A percentile compares a stretch with the other conserved stretches of the same genome.
Conservation (phyloP, 2,113 vertebrate genomes). For the Corythaixoides concolor region DNA sequence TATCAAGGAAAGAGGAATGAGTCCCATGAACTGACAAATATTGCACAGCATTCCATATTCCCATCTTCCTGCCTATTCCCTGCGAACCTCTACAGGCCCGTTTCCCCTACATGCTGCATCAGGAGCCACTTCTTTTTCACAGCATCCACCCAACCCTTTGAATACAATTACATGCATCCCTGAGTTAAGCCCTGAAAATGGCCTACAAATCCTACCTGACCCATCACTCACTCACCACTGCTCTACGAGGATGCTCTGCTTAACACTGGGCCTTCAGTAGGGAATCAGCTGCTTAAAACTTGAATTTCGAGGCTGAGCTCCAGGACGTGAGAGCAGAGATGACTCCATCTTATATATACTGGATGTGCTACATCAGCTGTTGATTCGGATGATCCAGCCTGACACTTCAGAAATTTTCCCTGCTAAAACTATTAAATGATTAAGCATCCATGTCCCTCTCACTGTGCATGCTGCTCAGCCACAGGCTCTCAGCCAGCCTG, state of each 20-base stretch:
- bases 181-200: background rate
- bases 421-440: background rate
- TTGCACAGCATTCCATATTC: background rate
- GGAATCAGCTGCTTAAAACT: background rate
- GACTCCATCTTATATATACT: background rate
- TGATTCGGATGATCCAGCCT: background rate
- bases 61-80: background rate
- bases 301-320: background rate
- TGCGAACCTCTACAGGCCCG: background rate
- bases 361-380: background rate
- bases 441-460: background rate
- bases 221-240: background rate
- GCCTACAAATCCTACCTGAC: background rate
- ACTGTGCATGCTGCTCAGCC: background rate
- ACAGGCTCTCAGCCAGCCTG: background rate
- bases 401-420: background rate
- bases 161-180: background rate
- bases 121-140: background rate
- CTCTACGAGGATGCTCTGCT: background rate
- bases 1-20: background rate
- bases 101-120: accelerated
- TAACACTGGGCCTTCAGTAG: background rate
- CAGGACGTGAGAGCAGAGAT: background rate
- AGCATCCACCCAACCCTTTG: background rate
- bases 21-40: background rate